Conservation (phyloP, 2,888 invertebrate genomes). For the Drosophila austrosaltans region DNA sequence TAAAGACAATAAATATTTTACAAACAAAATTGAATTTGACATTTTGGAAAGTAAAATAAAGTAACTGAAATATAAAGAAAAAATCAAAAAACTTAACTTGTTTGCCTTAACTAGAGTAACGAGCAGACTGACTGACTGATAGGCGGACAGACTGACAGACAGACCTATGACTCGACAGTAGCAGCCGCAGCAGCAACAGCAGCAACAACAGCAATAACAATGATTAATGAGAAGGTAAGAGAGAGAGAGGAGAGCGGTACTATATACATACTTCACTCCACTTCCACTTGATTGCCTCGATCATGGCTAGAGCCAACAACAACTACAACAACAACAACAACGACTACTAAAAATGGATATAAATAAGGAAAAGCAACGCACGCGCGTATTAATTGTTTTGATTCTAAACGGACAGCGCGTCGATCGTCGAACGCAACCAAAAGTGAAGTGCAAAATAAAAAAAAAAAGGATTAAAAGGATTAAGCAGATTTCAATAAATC, state of each 20-base stretch:
- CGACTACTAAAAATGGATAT: constrained; percentile 70
- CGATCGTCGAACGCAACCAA: constrained; percentile 6
- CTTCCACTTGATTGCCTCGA: constrained; percentile 82
- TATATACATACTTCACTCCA: constrained; percentile 28
- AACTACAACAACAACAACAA: constrained; percentile 9
- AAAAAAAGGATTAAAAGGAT: constrained; percentile 37
- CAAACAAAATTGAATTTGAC: constrained; percentile 53
- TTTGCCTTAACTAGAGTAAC: constrained; percentile 66
- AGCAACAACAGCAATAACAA: constrained; percentile 12
- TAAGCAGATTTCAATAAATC: background rate
- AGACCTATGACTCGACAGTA: constrained; percentile 53
- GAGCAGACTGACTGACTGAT: constrained; percentile 13
- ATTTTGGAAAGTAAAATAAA: constrained; percentile 69
- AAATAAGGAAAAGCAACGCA: constrained; percentile 83
- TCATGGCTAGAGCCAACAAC: constrained; percentile 70
- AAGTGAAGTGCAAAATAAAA: constrained; percentile 25
- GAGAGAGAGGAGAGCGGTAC: constrained; percentile 46
- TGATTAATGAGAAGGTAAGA: constrained; percentile 49
- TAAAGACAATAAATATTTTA: constrained; percentile 2
- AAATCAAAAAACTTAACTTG: constrained; percentile 61
- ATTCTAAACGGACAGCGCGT: constrained; percentile 61
- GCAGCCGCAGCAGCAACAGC: constrained; percentile 28
- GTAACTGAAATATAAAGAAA: background rate
- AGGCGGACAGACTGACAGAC: constrained; percentile 10
- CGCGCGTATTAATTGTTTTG: constrained; percentile 73